Evolutionary conservation across 1,140 invertebrate species (phyloP), one percentile per base, ranked within the genome.

Genomic region (Heterodera schachtii): DNA sequence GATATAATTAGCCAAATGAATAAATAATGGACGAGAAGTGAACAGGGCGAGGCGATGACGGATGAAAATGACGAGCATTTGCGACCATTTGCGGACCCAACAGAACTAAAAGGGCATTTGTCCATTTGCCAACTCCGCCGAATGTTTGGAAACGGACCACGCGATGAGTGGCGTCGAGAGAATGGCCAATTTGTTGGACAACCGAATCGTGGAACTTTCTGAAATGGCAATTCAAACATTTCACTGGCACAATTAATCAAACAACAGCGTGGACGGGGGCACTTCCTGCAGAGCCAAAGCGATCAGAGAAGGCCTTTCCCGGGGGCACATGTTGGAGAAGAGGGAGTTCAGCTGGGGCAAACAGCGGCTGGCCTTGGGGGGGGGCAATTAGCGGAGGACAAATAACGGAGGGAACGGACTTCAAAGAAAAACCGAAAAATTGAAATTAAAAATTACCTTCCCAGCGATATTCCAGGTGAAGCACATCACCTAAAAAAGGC

Each of bases 41-140:
- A 83, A 86, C 19, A 87, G 57, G 70, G 85, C 80, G 11, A 86
- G 73, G 7, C 76, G 70, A n/a, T 80, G 74, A 49, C 78, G 57
- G 46, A 86, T 81, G 49, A 86, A 86, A n/a, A 86, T 66, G n/a
- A 86, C 66, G 21, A 86, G 73, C 86, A 86, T 87, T 79, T 86
- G 85, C 11, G 85, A 87, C 85, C 85, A 86, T 64, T 86, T 87
- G 49, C 85, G 70, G 7, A 86, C 85, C 85, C 85, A 86, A 66
- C 85, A 86, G 75, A 76, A 86, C 57, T 64, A 19, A 64, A 64
- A 16, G 16, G 49, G 49, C 31, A 31, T 31, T 31, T 31, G 31
- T 31, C 31, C 31, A 31, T 31, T 31, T 31, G 31, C 31, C 31
- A 31, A 31, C 31, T 31, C 31, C 31, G 31, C 31, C 31, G 31